Base-by-base conservation (phyloP, 2,888 invertebrate species). In the Epirrhoe tristata region DNA sequence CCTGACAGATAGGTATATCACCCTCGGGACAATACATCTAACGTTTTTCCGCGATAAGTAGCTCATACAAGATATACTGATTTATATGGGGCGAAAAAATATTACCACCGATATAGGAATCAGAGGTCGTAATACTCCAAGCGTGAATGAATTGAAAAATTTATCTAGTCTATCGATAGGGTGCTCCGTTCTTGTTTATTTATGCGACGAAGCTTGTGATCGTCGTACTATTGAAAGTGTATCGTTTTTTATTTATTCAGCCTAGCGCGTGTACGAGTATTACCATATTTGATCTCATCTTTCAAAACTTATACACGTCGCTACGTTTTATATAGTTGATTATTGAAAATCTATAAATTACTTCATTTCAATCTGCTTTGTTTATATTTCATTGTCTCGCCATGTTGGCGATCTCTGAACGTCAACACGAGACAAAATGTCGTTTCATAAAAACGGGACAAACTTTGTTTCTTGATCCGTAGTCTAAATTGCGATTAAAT, bases 31-130 rank as follows among this genome's bases (percentile, higher is more conserved):
- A 81, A 88, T 87, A 89, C 84, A 86, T 89, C 87, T 84, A 81
- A 77, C 83, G 83, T 84, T 85, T 84, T 83, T 79, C 77, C 80
- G 81, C 82, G 87, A 89, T 89, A 89, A 89, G 89, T 89, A 89
- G 82, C 88, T 85, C 82, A 84, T 86, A 85, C 81, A 81, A 84
- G 88, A 87, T 87, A 86, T 84, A 85, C 85, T 88, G 89, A 89
- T 88, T 89, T 89, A 89, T 89, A 86, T 79, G 83, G 82, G 81
- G 76, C 75, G 77, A 83, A 82, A 85, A 87, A 85, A 85, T 86
- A 86, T 82, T 84, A 80, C 79, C 61, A 63, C 70, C 71, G 77
- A 76, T 78, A 80, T 74, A 76, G 71, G 69, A 75, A 75, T 74
- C 73, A 74, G 70, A 74, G 73, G 75, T 73, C 73, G 73, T 70